A percentile compares a stretch with the other conserved stretches of the same genome.
These are phyloP conservation scores for Calliopsis andreniformis DNA, from an alignment of 1,140 invertebrate genomes.

Conservation along the genomic window DNA sequence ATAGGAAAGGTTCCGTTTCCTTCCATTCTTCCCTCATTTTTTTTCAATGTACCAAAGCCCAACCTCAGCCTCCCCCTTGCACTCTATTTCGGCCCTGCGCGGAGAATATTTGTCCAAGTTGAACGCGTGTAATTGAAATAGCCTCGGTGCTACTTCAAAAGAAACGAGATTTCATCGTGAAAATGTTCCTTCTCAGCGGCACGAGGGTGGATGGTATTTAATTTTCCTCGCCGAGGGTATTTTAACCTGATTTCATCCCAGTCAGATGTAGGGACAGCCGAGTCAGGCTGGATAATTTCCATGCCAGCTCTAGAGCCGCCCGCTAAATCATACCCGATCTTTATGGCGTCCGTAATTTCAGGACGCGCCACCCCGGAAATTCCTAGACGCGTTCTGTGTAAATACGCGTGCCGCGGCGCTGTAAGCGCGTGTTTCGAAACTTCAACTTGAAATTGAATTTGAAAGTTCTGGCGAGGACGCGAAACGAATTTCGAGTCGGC, in stretches of 20 bases:
- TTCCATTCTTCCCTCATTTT: background rate
- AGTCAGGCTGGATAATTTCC: slow-evolving; percentile 14
- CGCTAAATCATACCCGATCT: slow-evolving; percentile 44
- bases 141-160: slow-evolving; percentile 31
- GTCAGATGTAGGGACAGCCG: background rate
- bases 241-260: slow-evolving; percentile 53
- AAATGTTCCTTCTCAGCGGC: slow-evolving; percentile 9
- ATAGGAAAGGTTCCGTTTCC: slow-evolving; percentile 37
- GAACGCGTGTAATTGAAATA: slow-evolving; percentile 60
- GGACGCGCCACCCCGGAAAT: background rate
- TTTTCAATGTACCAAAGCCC: background rate
- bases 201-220: slow-evolving; percentile 38
- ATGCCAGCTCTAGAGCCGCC: background rate
- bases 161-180: slow-evolving; percentile 54
- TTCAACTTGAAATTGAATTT: slow-evolving; percentile 1
- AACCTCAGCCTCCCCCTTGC: background rate
- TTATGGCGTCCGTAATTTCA: slow-evolving; percentile 21
- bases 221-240: slow-evolving; percentile 45
- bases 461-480: background rate
- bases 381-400: background rate
- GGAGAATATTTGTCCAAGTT: slow-evolving; percentile 44
- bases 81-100: too few relatives aligned
- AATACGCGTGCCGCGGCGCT: too few relatives aligned
- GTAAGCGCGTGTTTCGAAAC: background rate
- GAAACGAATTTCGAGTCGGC: background rate